These are phyloP conservation scores for Sebastes matsubarae DNA, from an alignment of 2,797 vertebrate species.

Conservation along the genomic window DNA sequence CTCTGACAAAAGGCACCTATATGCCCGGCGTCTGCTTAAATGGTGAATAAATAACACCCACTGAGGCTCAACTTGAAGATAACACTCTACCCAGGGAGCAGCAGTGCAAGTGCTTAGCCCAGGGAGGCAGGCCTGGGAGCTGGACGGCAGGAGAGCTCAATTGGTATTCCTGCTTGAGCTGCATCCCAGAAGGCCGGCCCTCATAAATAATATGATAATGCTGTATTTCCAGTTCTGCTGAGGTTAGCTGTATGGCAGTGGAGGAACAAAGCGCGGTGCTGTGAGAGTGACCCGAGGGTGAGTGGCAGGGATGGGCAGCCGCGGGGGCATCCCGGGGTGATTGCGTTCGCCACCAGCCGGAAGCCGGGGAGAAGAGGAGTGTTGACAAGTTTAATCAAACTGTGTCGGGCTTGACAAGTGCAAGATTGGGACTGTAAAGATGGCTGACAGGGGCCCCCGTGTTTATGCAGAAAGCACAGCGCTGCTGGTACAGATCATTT, in stretches of 20 bases:
- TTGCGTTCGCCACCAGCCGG: constrained; percentile 37
- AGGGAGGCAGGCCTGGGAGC: constrained; percentile 48
- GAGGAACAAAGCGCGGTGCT: constrained; percentile 65
- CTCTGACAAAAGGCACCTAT: constrained; percentile 31
- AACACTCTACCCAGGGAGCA: constrained; percentile 48
- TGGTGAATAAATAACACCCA: constrained; percentile 56
- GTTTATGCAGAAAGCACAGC: constrained; percentile 64
- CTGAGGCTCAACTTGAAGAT: constrained; percentile 59
- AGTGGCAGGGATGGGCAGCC: constrained; percentile 54
- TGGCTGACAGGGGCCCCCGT: constrained; percentile 47
- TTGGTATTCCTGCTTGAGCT: constrained; percentile 78
- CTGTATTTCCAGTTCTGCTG: constrained; percentile 71
- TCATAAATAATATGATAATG: constrained; percentile 83
- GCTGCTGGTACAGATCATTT: constrained; percentile 53
- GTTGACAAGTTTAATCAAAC: constrained; percentile 81
- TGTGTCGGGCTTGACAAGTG: constrained; percentile 68
- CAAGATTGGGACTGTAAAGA: constrained; percentile 56
- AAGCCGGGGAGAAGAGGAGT: constrained; percentile 38
- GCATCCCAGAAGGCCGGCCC: constrained; percentile 72
- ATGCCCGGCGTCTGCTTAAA: constrained; percentile 41
- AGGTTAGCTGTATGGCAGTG: constrained; percentile 70
- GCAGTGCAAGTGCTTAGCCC: constrained; percentile 52
- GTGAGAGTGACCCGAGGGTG: constrained; percentile 68
- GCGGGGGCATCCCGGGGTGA: constrained; percentile 55
- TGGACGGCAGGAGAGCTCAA: constrained; percentile 61